Evolutionary conservation across 2,113 vertebrate genomes (phyloP).

Genomic region (Balaeniceps rex): DNA sequence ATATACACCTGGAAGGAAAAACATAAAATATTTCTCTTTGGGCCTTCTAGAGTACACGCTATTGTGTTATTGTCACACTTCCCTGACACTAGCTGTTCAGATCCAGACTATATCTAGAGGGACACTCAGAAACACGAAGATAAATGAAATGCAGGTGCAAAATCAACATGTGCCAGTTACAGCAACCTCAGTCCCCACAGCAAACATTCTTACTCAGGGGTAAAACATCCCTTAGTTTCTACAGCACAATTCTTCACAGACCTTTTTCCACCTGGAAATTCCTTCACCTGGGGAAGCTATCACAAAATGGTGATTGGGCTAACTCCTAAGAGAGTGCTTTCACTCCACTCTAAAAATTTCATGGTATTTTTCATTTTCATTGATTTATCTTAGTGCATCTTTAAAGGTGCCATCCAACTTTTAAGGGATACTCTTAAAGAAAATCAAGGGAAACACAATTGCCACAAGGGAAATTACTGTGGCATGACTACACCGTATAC

Average conservation of each 20-base stretch:
- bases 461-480: neutral
- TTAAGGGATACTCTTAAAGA: neutral
- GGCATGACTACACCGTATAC: neutral
- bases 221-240: neutral
- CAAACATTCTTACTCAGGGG: neutral
- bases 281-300: neutral
- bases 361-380: neutral
- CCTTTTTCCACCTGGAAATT: neutral
- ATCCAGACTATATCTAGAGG: neutral
- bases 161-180: accelerated
- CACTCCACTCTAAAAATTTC: neutral
- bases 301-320: neutral
- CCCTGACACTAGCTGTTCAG: neutral
- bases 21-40: accelerated
- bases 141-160: neutral
- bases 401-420: neutral
- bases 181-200: neutral
- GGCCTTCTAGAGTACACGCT: neutral
- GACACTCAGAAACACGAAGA: neutral
- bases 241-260: neutral
- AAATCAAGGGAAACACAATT: neutral
- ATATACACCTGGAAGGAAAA: neutral
- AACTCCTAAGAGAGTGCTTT: neutral
- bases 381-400: neutral
- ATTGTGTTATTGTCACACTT: neutral